Base-by-base conservation (phyloP, 2,113 vertebrate genomes). In the Podarcis muralis region DNA sequence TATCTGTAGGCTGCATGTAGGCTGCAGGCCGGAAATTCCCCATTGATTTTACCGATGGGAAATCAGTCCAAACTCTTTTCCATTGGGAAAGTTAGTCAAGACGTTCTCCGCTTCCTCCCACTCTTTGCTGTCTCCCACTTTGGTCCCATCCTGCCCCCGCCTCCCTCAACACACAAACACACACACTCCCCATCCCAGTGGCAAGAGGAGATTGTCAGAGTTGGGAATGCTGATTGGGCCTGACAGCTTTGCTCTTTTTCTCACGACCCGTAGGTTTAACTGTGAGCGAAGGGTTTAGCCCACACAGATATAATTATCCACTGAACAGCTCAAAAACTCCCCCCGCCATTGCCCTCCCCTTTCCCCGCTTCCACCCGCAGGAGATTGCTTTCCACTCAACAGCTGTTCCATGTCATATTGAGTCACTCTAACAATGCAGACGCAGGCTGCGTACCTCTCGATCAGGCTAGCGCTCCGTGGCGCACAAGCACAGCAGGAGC, bases 211-310 rank as follows among this genome's bases (percentile, higher is more conserved):
- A 37, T 76, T 12, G 6, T 94, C 94, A 94, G 90, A 4, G 86
- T 96, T 88, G 94, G 95, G 91, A 35, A 23, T 37, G 89, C 93
- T 98, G 96, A 98, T 98, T 95, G 71, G 72, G 91, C 93, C 94
- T 98, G 98, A 98, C 97, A 98, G 97, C 90, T 87, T 95, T 96
- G 96, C 96, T 97, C 96, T 97, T 97, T 97, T 93, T 96, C 97
- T 97, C 95, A 95, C 95, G 89, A 93, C 97, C 96, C 65, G 7
- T 40, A 40, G 76, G 91, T 87, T 85, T 37, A 90, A 88, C 88
- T 81, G 93, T 15, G 22, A 62, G 91, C 69, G 0, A 65, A 91
- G 88, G 80, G 53, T 86, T 84, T 71, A 81, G 81, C 84, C 82
- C 48, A 3, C 1, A 3, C 1, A 0, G 87, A 76, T 16, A n/a